phyloP scores from a whole-genome alignment of 2,888 invertebrate genomes.

The Polyploca ridens region DNA sequence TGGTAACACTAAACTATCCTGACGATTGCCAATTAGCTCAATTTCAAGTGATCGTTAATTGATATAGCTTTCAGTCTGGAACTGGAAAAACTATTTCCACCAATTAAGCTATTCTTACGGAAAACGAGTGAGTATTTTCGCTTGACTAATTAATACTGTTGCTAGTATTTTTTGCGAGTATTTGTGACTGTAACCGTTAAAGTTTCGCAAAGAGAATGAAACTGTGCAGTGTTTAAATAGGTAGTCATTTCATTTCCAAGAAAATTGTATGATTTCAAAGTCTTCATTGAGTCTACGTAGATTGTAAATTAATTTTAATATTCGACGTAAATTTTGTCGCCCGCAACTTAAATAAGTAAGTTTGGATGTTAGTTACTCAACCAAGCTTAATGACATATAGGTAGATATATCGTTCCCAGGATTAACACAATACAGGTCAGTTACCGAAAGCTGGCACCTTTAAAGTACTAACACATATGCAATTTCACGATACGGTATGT shows the following conservation, averaged over 20 bases:
- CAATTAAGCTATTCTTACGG: slow-evolving; percentile 38
- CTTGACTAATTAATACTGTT: slow-evolving; percentile 25
- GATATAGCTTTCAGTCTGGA: slow-evolving; percentile 29
- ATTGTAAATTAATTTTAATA: too few relatives aligned
- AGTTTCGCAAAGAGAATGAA: slow-evolving; percentile 5
- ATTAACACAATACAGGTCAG: too few relatives aligned
- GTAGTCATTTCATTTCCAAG: not conserved
- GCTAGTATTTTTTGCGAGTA: slow-evolving; percentile 16
- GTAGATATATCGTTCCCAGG: too few relatives aligned
- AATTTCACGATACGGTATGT: too few relatives aligned
- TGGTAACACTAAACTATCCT: slow-evolving; percentile 12
- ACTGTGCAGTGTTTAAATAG: slow-evolving; percentile 7
- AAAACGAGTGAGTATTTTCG: slow-evolving; percentile 26
- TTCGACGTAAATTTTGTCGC: too few relatives aligned
- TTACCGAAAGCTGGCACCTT: too few relatives aligned
- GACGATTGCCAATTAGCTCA: slow-evolving; percentile 43
- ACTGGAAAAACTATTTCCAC: slow-evolving; percentile 25
- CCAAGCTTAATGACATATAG: too few relatives aligned
- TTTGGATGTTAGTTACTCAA: too few relatives aligned
- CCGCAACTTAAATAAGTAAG: too few relatives aligned
- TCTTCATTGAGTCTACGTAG: not conserved
- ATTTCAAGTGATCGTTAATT: slow-evolving; percentile 44
- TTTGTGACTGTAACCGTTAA: slow-evolving; percentile 4
- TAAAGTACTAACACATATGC: too few relatives aligned
- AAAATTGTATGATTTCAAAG: not conserved